Percentiles rank a stretch among this genome's conserved stretches.
phyloP scores from a whole-genome alignment of 2,888 invertebrate species.

The Erebia ligea region DNA sequence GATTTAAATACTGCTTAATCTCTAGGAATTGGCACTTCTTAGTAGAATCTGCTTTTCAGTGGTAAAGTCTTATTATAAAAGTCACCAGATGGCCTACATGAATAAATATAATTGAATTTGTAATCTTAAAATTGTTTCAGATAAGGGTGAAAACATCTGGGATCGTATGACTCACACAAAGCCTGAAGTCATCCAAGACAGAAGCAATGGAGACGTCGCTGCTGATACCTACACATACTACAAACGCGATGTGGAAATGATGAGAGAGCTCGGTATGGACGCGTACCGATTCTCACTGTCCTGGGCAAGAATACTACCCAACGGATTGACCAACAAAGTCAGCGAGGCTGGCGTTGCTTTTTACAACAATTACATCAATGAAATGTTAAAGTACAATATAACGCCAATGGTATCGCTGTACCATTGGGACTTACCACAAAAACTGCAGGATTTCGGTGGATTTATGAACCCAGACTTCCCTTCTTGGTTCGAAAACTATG shows the following conservation, averaged over 20 bases:
- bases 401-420: constrained; percentile 83
- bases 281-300: constrained; percentile 82
- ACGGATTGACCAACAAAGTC: constrained; percentile 71
- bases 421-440: constrained; percentile 82
- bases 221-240: constrained; percentile 84
- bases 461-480: constrained; percentile 67
- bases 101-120: not conserved
- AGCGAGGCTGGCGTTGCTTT: constrained; percentile 85
- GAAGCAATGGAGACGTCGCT: constrained; percentile 81
- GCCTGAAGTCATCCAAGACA: constrained; percentile 54
- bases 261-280: constrained; percentile 70
- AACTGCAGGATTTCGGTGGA: constrained; percentile 82
- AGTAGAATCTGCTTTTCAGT: too few relatives aligned
- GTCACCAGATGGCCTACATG: not conserved
- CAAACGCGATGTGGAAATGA: constrained; percentile 79
- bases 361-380: constrained; percentile 86
- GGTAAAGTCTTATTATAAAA: too few relatives aligned
- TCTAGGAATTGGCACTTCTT: not conserved
- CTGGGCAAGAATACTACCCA: constrained; percentile 86
- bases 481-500: constrained; percentile 77
- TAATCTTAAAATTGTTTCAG: constrained; percentile 62
- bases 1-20: not conserved
- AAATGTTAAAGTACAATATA: constrained; percentile 83
- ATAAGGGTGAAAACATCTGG: constrained; percentile 66
- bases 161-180: constrained; percentile 59